A percentile compares a stretch with the other conserved stretches of the same genome.
Evolutionary conservation across 2,888 invertebrate species (phyloP).

Genomic region (Sphecodes monilicornis): DNA sequence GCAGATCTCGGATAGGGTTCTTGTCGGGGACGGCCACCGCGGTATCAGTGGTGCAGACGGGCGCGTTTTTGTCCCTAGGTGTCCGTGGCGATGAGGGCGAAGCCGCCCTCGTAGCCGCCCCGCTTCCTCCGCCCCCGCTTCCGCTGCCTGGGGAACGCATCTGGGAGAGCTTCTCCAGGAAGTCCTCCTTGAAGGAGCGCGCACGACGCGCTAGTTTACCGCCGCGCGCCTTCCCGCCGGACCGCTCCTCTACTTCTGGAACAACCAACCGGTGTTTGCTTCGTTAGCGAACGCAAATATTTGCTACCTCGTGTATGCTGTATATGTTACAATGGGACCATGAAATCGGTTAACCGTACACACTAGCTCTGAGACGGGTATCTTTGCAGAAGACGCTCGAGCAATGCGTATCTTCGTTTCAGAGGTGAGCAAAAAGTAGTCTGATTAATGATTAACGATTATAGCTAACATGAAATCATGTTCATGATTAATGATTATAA

Average conservation of each 20-base stretch:
- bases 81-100: slow-evolving; percentile 85
- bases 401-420: too few species aligned
- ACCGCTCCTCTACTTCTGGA: slow-evolving; percentile 85
- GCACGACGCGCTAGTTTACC: slow-evolving; percentile 95
- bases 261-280: slow-evolving; percentile 16
- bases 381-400: neutral
- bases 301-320: neutral
- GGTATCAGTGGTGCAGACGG: slow-evolving; percentile 81
- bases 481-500: too few species aligned
- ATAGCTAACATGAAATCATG: too few species aligned
- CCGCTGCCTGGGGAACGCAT: slow-evolving; percentile 91
- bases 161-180: slow-evolving; percentile 95
- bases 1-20: slow-evolving; percentile 89
- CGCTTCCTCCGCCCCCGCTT: slow-evolving; percentile 83
- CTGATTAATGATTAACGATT: too few species aligned
- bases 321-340: neutral
- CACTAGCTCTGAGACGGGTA: neutral
- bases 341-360: slow-evolving; percentile 10
- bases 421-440: too few species aligned
- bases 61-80: slow-evolving; percentile 84
- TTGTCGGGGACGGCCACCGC: slow-evolving; percentile 83
- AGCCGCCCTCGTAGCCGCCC: slow-evolving; percentile 83
- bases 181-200: slow-evolving; percentile 96
- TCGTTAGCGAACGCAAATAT: slow-evolving; percentile 7
- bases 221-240: slow-evolving; percentile 92